phyloP scores from a whole-genome alignment of 2,797 vertebrate genomes.

The Tangara arthus region DNA sequence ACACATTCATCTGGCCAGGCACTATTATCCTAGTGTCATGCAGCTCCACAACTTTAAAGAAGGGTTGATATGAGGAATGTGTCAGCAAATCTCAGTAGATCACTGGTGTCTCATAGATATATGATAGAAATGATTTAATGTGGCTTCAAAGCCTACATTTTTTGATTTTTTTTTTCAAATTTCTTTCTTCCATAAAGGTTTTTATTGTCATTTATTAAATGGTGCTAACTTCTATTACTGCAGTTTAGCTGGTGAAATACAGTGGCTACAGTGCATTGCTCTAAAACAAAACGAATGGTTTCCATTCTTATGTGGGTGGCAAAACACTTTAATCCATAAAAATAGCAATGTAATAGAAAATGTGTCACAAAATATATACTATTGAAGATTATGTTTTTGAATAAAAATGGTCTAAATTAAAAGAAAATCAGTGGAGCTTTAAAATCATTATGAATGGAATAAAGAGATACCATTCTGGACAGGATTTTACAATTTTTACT shows the following conservation, averaged over 20 bases:
- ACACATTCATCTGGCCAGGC: not conserved
- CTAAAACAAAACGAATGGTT: not conserved
- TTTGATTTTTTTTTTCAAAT: not conserved
- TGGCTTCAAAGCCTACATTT: not conserved
- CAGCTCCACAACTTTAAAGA: not conserved
- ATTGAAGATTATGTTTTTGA: not conserved
- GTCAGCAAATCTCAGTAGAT: not conserved
- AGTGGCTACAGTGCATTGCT: not conserved
- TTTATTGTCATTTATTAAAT: not conserved
- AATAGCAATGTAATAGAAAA: not conserved
- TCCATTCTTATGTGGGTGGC: not conserved
- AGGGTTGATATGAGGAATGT: not conserved
- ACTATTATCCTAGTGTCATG: not conserved
- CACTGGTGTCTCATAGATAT: not conserved
- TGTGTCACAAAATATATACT: not conserved
- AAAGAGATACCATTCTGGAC: not conserved
- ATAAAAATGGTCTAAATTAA: not conserved
- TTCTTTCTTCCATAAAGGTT: not conserved
- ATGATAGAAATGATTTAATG: not conserved
- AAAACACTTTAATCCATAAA: not conserved
- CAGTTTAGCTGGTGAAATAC: not conserved
- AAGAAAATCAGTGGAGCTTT: not conserved
- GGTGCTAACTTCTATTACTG: not conserved
- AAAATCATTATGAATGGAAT: not conserved
- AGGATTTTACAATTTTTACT: not conserved